phyloP scores from a whole-genome alignment of 2,888 invertebrate species.

The Mystacides longicornis region DNA sequence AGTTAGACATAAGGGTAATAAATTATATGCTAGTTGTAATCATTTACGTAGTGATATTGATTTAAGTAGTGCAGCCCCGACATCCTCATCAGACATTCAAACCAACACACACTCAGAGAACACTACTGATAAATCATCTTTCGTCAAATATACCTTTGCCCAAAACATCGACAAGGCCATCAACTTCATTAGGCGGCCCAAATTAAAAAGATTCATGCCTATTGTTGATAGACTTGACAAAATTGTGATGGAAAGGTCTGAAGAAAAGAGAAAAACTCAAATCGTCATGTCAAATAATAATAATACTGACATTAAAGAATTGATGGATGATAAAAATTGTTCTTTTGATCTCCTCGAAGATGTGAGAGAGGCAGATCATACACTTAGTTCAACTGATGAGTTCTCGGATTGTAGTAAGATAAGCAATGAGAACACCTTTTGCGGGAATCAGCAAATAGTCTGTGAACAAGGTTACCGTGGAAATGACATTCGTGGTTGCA shows the following conservation, averaged over 20 bases:
- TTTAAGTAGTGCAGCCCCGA: slow-evolving; percentile 13
- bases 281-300: too few species aligned
- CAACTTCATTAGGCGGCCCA: slow-evolving; percentile 40
- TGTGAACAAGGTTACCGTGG: slow-evolving; percentile 46
- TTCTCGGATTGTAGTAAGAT: slow-evolving; percentile 8
- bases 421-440: slow-evolving; percentile 31
- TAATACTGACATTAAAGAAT: neutral
- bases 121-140: slow-evolving; percentile 2
- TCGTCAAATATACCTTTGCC: neutral
- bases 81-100: slow-evolving; percentile 6
- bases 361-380: slow-evolving; percentile 31
- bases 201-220: slow-evolving; percentile 38
- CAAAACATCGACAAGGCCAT: slow-evolving; percentile 19
- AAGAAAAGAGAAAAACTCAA: slow-evolving; percentile 26
- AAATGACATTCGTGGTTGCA: slow-evolving; percentile 35
- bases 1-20: slow-evolving; percentile 35
- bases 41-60: slow-evolving; percentile 25
- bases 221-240: slow-evolving; percentile 38
- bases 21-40: slow-evolving; percentile 27
- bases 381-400: slow-evolving; percentile 32
- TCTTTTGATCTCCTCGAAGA: neutral
- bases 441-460: slow-evolving; percentile 36
- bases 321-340: neutral
- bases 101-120: neutral
- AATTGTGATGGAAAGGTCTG: slow-evolving; percentile 37